phyloP scores from a whole-genome alignment of 2,888 invertebrate species.

The Chironomus tentans region DNA sequence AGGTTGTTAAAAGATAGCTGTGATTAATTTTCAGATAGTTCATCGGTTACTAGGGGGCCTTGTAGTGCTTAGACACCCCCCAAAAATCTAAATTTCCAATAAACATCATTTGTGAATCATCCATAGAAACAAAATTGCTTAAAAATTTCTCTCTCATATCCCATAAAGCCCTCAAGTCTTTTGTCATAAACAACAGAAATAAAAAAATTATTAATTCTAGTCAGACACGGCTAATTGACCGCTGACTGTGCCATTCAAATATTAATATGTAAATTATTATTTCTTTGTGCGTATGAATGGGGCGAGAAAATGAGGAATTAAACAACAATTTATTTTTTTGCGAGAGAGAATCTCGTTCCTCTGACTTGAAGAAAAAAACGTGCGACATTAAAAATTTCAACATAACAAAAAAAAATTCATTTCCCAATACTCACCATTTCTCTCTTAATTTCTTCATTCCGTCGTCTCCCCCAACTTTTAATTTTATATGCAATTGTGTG shows the following conservation, averaged over 20 bases:
- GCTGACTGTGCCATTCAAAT: background rate
- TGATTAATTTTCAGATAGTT: too few species aligned
- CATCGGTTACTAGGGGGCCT: too few species aligned
- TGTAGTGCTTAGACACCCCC: too few species aligned
- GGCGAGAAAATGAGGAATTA: background rate
- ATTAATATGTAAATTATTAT: background rate
- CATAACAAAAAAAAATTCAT: background rate
- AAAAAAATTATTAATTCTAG: too few species aligned
- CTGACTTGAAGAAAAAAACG: background rate
- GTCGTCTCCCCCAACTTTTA: too few species aligned
- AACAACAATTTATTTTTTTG: background rate
- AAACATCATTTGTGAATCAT: too few species aligned
- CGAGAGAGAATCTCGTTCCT: background rate
- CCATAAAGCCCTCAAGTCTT: too few species aligned
- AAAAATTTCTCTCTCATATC: too few species aligned
- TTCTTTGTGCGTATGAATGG: background rate
- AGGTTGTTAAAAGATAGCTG: too few species aligned
- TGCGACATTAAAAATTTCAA: conserved; percentile 9
- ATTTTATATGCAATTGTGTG: background rate
- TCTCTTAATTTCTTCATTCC: background rate
- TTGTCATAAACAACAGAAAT: too few species aligned
- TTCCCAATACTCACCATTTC: conserved; percentile 20
- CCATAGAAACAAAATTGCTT: too few species aligned
- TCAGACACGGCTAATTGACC: background rate
- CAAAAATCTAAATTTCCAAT: too few species aligned